A percentile compares a stretch with the other conserved stretches of the same genome.
Evolutionary conservation across 2,888 invertebrate species (phyloP).

Genomic region (Trissolcus japonicus): DNA sequence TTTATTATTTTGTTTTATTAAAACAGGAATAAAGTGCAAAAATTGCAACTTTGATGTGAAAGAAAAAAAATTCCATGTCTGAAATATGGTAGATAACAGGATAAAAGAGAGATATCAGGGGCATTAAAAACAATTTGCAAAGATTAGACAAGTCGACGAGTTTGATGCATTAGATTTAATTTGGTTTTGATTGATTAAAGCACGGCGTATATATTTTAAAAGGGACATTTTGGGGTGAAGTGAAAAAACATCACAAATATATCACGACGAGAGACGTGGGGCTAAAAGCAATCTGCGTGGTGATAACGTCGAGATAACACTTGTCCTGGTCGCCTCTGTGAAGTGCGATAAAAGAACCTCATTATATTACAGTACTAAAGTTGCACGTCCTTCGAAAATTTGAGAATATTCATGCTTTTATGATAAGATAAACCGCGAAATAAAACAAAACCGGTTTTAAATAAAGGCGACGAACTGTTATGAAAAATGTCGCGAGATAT

Average conservation of each 20-base stretch:
- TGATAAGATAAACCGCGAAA: slow-evolving; percentile 55
- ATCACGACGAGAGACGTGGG: slow-evolving; percentile 43
- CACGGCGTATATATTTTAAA: slow-evolving; percentile 15
- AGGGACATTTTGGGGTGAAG: slow-evolving; percentile 32
- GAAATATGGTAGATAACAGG: no score
- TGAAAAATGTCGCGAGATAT: slow-evolving; percentile 50
- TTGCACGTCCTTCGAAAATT: slow-evolving; percentile 58
- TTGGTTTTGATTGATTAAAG: slow-evolving; percentile 42
- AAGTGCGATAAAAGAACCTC: slow-evolving; percentile 58
- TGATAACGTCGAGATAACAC: slow-evolving; percentile 57
- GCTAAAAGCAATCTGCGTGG: slow-evolving; percentile 48
- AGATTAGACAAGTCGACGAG: slow-evolving; percentile 17
- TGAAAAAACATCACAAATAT: slow-evolving; percentile 41
- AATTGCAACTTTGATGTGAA: neutral
- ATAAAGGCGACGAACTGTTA: slow-evolving; percentile 35
- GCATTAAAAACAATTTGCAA: slow-evolving; percentile 18
- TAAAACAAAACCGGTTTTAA: slow-evolving; percentile 45
- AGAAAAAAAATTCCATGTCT: slow-evolving; percentile 2
- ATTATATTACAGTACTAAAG: slow-evolving; percentile 55
- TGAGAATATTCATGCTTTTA: slow-evolving; percentile 55
- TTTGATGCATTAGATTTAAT: slow-evolving; percentile 45
- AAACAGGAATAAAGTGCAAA: neutral
- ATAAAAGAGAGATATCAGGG: neutral
- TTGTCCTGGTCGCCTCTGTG: slow-evolving; percentile 52
- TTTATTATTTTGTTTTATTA: neutral